Conservation (phyloP, 2,888 invertebrate genomes). For the Campoletis raptor region DNA sequence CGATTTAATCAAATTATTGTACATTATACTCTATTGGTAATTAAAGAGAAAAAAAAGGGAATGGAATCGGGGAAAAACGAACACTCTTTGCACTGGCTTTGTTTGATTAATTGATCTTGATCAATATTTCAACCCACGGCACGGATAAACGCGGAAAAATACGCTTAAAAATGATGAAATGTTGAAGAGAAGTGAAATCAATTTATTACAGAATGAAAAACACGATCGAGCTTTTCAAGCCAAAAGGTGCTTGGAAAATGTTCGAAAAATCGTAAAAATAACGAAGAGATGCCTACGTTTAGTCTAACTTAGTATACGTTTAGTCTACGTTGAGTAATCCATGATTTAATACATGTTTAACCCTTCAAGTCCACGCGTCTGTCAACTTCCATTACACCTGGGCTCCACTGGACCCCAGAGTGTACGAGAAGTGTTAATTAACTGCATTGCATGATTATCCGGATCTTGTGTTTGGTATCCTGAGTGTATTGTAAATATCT, state of each 20-base stretch:
- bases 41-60: conserved; percentile 17
- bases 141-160: not conserved
- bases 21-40: conserved; percentile 26
- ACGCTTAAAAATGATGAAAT: not conserved
- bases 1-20: not conserved
- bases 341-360: not conserved
- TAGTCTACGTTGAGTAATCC: not conserved
- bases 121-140: not conserved
- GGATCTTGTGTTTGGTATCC: not conserved
- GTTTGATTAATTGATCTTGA: not conserved
- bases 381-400: no score
- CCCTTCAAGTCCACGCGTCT: no score
- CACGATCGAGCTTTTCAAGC: not conserved
- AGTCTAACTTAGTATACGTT: no score
- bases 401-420: no score
- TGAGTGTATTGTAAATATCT: conserved; percentile 18
- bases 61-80: conserved; percentile 24
- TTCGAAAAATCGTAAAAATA: not conserved
- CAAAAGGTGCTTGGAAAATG: not conserved
- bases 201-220: no score
- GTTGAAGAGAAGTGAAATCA: no score
- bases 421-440: no score
- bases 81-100: not conserved
- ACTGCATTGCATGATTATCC: not conserved
- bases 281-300: not conserved